These are phyloP conservation scores for Takifugu ocellatus DNA, from an alignment of 2,797 vertebrate genomes.

Conservation along the genomic window DNA sequence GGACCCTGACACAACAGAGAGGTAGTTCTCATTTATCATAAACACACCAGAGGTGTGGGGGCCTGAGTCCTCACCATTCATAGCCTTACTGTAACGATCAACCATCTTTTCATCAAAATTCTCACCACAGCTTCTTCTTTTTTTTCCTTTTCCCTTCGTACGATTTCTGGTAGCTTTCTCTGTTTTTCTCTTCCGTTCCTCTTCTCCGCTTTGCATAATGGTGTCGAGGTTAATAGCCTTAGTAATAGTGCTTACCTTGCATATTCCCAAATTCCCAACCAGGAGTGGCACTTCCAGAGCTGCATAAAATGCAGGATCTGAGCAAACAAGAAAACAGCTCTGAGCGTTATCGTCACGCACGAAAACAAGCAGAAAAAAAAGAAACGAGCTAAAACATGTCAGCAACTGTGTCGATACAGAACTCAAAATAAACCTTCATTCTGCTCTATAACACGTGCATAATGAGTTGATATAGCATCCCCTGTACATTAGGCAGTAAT, in stretches of 20 bases:
- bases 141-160: conserved; percentile 34
- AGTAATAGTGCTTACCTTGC: conserved; percentile 35
- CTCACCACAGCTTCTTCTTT: conserved; percentile 8
- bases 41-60: conserved; percentile 58
- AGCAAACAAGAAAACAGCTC: conserved; percentile 11
- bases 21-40: conserved; percentile 67
- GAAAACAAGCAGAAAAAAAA: conserved; percentile 1
- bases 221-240: conserved; percentile 60
- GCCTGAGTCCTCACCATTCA: conserved; percentile 55
- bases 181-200: conserved; percentile 2
- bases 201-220: conserved; percentile 47
- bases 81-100: conserved; percentile 44
- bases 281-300: conserved; percentile 12
- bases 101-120: conserved; percentile 27
- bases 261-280: conserved; percentile 43
- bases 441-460: background rate
- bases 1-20: conserved; percentile 60
- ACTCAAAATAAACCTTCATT: background rate
- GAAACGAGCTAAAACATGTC: background rate
- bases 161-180: background rate
- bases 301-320: conserved; percentile 22
- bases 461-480: background rate
- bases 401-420: background rate
- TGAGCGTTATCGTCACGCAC: background rate
- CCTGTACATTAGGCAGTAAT: background rate